Percentiles rank a stretch among this genome's conserved stretches.
These are phyloP conservation scores for Paramormyrops kingsleyae DNA, from an alignment of 2,113 vertebrate species.

Conservation along the genomic window DNA sequence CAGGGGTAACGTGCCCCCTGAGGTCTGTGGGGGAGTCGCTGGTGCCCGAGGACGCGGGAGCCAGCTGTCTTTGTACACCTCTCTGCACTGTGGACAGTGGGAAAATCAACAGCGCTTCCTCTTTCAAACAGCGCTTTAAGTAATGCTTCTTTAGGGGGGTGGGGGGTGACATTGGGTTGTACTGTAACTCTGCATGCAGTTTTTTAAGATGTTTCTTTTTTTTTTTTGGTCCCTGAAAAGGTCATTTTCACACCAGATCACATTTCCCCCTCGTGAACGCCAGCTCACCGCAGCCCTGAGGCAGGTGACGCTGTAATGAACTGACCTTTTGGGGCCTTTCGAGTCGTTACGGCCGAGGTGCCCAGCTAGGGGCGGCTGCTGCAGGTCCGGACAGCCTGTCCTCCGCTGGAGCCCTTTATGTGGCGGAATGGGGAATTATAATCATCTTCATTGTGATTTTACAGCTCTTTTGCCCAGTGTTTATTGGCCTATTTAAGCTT, in stretches of 20 bases:
- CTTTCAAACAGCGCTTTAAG: neutral
- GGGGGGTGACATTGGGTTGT: neutral
- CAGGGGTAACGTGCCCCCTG: constrained; percentile 1
- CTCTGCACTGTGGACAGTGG: neutral
- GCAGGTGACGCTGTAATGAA: neutral
- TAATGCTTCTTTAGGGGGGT: neutral
- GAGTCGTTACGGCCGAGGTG: neutral
- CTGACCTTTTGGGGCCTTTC: neutral
- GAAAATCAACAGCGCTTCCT: constrained; percentile 8
- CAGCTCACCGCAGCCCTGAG: too few relatives aligned
- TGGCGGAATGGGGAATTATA: neutral
- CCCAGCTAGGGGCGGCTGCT: neutral
- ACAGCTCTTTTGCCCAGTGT: neutral
- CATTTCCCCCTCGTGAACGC: neutral
- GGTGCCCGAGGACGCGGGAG: neutral
- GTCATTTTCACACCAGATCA: neutral
- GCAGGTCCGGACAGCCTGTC: neutral
- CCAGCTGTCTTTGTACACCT: constrained; percentile 12
- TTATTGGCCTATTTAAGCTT: neutral
- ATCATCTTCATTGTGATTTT: neutral
- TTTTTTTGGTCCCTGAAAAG: neutral
- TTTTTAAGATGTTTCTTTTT: neutral
- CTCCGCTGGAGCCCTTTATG: neutral
- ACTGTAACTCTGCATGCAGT: neutral
- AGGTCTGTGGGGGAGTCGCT: neutral